Evolutionary conservation across 2,113 vertebrate genomes (phyloP), one percentile per base, ranked within the genome.

Genomic region (Todiramphus chloris): DNA sequence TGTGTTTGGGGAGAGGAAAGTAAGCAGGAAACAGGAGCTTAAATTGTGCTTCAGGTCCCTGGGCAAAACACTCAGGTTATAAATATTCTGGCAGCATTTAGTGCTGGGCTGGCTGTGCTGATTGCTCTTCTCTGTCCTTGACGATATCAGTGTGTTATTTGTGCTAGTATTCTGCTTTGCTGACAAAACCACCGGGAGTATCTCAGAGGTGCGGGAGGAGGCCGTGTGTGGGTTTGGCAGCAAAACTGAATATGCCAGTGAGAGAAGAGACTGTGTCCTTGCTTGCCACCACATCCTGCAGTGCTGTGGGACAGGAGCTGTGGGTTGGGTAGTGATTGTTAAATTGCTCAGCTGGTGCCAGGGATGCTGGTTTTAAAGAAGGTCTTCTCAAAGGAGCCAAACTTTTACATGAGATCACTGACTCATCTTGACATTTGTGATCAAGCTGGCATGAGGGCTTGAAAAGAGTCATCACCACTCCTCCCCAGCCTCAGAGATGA

Each of bases 61-160:
- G 69, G n/a, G 72, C 59, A 78, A 91, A 88, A 62, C 35, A n/a
- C 16, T 91, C 18, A 5, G 64, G 78, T 75, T 94, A 97, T 96
- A 95, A 97, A 96, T 97, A 95, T 87, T 95, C 85, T 53, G 85
- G 75, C 43, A 73, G 78, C 78, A 74, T 63, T 70, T 67, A 70
- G 78, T 90, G 62, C 75, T 79, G 83, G 31, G 59, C 73, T 89
- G 75, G 48, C 64, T 91, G 85, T 58, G 56, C 87, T 70, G 76
- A 86, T 55, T 90, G 74, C 62, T 94, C 90, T 75, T 76, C 16
- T 1, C 91, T 89, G 93, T 78, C 95, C 89, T 95, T 96, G 91
- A 56, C 66, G 4, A 33, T 64, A 30, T 63, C 5, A 3, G 14
- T 19, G 79, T 46, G 72, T 46, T 56, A 19, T 24, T 55, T 55